phyloP scores from a whole-genome alignment of 2,888 invertebrate genomes.

The Lottia gigantea region DNA sequence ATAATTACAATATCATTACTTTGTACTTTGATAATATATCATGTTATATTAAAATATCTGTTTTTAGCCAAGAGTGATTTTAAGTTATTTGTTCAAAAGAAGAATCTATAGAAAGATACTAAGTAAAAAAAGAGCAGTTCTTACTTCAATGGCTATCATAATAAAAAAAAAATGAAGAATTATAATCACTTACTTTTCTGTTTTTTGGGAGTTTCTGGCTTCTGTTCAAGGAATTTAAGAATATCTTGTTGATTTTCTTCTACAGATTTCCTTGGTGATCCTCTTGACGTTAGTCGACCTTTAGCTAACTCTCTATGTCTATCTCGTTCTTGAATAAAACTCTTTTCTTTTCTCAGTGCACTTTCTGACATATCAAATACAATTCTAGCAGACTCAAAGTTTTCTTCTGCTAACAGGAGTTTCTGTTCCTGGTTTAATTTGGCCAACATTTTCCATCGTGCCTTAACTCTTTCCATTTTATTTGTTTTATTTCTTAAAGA shows the following conservation, averaged over 20 bases:
- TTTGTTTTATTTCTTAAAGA: slow-evolving; percentile 44
- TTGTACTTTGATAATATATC: not conserved
- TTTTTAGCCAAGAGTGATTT: no score
- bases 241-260: slow-evolving; percentile 12
- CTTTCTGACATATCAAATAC: slow-evolving; percentile 43
- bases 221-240: not conserved
- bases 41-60: not conserved
- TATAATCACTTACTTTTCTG: no score
- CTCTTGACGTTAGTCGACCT: slow-evolving; percentile 48
- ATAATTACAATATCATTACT: not conserved
- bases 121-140: no score
- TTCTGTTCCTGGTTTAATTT: slow-evolving; percentile 48
- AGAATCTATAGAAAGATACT: no score
- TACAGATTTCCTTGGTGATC: slow-evolving; percentile 12
- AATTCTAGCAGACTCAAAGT: slow-evolving; percentile 52
- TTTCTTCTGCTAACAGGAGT: slow-evolving; percentile 50
- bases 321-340: slow-evolving; percentile 49
- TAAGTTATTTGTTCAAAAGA: no score
- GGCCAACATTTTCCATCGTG: slow-evolving; percentile 51
- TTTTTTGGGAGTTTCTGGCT: no score
- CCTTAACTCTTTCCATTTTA: slow-evolving; percentile 40
- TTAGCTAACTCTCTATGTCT: slow-evolving; percentile 52
- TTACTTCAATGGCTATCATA: not conserved
- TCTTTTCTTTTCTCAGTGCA: slow-evolving; percentile 38
- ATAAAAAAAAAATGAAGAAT: not conserved